Conservation (phyloP, 2,888 invertebrate genomes). For the Bruchidius siliquastri region DNA sequence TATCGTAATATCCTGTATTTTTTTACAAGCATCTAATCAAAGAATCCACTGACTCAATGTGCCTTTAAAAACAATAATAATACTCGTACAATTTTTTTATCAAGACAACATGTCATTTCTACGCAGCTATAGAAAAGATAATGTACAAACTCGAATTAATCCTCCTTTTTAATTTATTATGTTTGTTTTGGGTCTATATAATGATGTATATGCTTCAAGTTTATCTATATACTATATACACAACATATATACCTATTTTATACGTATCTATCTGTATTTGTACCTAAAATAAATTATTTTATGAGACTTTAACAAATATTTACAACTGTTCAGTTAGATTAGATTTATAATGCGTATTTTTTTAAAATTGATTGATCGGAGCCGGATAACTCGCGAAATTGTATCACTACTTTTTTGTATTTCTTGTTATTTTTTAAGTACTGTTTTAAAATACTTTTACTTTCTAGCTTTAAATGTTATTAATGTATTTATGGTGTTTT, state of each 20-base stretch:
- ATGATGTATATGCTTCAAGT: background rate
- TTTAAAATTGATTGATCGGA: background rate
- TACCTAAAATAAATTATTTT: background rate
- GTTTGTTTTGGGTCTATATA: background rate
- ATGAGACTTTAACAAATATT: conserved; percentile 3
- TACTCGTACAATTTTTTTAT: background rate
- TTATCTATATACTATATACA: background rate
- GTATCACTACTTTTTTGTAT: background rate
- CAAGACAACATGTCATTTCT: background rate
- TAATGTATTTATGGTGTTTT: conserved; percentile 5
- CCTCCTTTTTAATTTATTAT: background rate
- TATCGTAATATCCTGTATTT: background rate
- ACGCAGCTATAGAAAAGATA: background rate
- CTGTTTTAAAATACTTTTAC: conserved; percentile 1
- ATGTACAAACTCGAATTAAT: background rate
- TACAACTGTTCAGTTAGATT: background rate
- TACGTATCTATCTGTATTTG: background rate
- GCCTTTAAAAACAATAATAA: background rate
- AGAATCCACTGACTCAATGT: background rate
- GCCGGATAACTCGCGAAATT: background rate
- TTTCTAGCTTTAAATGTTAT: conserved; percentile 13
- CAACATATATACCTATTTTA: background rate
- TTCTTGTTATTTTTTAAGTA: background rate
- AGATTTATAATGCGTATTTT: background rate
- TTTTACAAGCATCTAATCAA: background rate